These are phyloP conservation scores for Aphelocoma californica DNA, from an alignment of 2,797 vertebrate species.

Conservation along the genomic window DNA sequence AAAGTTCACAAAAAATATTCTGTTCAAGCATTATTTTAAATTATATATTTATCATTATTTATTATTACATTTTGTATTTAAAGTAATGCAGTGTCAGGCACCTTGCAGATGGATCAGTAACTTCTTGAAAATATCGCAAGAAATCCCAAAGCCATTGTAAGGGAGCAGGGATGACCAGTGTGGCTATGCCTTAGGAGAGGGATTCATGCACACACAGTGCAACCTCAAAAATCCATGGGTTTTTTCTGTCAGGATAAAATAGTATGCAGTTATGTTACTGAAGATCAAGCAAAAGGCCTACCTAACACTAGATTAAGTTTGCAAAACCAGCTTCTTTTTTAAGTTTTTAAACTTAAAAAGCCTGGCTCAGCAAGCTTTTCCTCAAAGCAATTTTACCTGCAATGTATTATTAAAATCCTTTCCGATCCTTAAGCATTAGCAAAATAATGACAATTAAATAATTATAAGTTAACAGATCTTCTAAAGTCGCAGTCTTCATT, in stretches of 20 bases:
- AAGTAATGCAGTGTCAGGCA: not conserved
- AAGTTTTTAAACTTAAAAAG: not conserved
- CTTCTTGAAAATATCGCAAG: not conserved
- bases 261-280: not conserved
- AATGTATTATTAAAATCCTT: not conserved
- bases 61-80: not conserved
- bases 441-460: not conserved
- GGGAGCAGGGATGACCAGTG: fast-evolving
- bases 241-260: not conserved
- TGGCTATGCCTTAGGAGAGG: not conserved
- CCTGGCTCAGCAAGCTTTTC: not conserved
- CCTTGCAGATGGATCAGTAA: not conserved
- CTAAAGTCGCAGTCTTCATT: not conserved
- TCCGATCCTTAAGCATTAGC: not conserved
- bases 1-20: not conserved
- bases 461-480: not conserved
- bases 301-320: not conserved
- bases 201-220: fast-evolving
- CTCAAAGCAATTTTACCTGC: not conserved
- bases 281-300: not conserved
- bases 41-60: not conserved
- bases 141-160: not conserved
- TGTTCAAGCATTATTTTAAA: not conserved
- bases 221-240: fast-evolving
- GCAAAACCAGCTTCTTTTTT: not conserved